These are phyloP conservation scores for Laticauda colubrina DNA, from an alignment of 2,113 vertebrate genomes.

Conservation along the genomic window DNA sequence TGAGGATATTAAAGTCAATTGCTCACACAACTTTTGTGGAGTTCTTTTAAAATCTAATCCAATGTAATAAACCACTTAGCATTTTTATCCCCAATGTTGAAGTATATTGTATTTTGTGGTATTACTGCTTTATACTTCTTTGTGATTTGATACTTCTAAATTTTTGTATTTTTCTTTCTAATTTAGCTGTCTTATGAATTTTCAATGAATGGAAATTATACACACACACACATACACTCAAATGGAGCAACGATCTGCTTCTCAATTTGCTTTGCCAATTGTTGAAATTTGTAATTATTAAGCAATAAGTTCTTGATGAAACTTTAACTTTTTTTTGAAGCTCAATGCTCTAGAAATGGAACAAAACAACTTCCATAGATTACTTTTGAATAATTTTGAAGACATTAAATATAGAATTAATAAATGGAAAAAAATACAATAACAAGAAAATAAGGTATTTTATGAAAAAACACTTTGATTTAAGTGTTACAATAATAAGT, in stretches of 20 bases:
- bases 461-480: background rate
- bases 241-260: conserved; percentile 9
- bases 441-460: background rate
- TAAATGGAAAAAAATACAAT: background rate
- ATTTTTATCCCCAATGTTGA: background rate
- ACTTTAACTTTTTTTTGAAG: background rate
- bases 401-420: background rate
- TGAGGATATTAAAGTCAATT: background rate
- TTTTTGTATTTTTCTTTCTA: background rate
- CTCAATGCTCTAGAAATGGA: background rate
- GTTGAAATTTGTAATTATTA: conserved; percentile 22
- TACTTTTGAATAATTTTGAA: conserved; percentile 19
- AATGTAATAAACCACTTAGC: background rate
- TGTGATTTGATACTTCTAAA: background rate
- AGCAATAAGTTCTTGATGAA: background rate
- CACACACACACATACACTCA: too few relatives aligned
- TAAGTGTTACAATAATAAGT: background rate
- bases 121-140: background rate
- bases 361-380: background rate
- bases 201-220: background rate
- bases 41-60: background rate
- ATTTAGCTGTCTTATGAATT: background rate
- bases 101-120: background rate
- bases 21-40: background rate
- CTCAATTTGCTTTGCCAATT: conserved; percentile 16